These are phyloP conservation scores for Dipodomys ordii DNA, from an alignment of 2,113 vertebrate genomes.

Conservation along the genomic window DNA sequence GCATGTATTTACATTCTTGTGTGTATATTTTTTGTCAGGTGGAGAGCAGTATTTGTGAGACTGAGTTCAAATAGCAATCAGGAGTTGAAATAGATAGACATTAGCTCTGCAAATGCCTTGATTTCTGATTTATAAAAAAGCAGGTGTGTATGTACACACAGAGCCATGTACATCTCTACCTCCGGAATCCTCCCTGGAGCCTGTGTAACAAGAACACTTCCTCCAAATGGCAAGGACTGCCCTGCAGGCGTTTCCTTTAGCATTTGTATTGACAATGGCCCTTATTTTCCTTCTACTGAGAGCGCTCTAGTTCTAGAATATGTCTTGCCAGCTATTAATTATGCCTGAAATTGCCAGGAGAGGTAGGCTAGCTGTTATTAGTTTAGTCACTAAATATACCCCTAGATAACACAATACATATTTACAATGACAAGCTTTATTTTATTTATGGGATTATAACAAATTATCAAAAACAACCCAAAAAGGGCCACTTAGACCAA, in stretches of 20 bases:
- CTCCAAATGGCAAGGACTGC: conserved; percentile 77
- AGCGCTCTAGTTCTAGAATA: conserved; percentile 48
- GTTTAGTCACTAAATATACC: conserved; percentile 82
- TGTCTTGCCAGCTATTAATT: conserved; percentile 66
- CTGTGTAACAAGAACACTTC: conserved; percentile 68
- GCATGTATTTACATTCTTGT: background rate
- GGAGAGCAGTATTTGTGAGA: background rate
- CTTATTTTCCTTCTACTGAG: conserved; percentile 59
- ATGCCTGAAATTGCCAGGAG: conserved; percentile 53
- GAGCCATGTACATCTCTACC: background rate
- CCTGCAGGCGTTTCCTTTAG: conserved; percentile 73
- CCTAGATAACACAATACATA: conserved; percentile 77
- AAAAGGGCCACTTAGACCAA: conserved; percentile 74
- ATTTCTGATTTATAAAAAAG: conserved; percentile 86
- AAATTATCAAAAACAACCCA: conserved; percentile 76
- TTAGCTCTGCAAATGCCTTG: conserved; percentile 77
- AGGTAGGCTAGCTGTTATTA: conserved; percentile 55
- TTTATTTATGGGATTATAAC: conserved; percentile 82
- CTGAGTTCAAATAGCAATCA: background rate
- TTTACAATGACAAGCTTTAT: conserved; percentile 78
- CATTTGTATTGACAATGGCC: conserved; percentile 33
- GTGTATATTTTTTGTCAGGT: background rate
- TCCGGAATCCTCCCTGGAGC: conserved; percentile 64
- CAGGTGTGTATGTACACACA: fast-evolving
- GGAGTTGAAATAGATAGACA: conserved; percentile 84